phyloP scores from a whole-genome alignment of 2,113 vertebrate species.

The Chloebia gouldiae region DNA sequence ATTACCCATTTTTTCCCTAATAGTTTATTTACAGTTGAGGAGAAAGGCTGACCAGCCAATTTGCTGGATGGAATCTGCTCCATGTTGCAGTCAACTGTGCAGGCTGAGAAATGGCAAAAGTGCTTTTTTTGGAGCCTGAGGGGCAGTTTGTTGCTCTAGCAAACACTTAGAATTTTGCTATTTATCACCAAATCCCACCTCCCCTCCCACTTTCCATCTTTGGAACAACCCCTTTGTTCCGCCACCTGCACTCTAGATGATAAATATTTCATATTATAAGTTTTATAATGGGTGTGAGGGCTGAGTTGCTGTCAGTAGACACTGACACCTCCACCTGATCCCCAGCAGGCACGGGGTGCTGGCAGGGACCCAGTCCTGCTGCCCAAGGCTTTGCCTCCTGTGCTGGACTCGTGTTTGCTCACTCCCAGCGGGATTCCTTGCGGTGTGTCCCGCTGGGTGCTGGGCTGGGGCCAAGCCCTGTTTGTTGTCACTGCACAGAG shows the following conservation, averaged over 20 bases:
- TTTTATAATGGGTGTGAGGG: background rate
- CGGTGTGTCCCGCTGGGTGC: fast-evolving
- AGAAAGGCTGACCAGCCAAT: background rate
- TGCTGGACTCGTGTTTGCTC: background rate
- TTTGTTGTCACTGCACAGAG: background rate
- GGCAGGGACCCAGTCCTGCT: background rate
- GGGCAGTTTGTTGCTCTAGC: background rate
- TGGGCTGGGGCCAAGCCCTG: background rate
- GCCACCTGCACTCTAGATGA: background rate
- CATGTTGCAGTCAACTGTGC: background rate
- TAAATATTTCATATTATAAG: background rate
- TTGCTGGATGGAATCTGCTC: background rate
- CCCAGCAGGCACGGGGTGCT: background rate
- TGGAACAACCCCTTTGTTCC: background rate
- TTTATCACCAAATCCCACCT: background rate
- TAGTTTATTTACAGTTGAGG: background rate
- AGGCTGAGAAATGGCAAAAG: background rate
- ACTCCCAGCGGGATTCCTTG: background rate
- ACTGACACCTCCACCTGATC: background rate
- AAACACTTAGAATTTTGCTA: background rate
- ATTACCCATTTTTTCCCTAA: background rate
- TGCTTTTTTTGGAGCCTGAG: background rate
- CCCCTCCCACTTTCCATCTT: background rate
- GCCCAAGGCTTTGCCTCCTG: background rate
- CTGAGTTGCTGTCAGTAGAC: background rate